A percentile compares a stretch with the other conserved stretches of the same genome.
Conservation (phyloP, 2,888 invertebrate genomes). For the Venusia cambrica region DNA sequence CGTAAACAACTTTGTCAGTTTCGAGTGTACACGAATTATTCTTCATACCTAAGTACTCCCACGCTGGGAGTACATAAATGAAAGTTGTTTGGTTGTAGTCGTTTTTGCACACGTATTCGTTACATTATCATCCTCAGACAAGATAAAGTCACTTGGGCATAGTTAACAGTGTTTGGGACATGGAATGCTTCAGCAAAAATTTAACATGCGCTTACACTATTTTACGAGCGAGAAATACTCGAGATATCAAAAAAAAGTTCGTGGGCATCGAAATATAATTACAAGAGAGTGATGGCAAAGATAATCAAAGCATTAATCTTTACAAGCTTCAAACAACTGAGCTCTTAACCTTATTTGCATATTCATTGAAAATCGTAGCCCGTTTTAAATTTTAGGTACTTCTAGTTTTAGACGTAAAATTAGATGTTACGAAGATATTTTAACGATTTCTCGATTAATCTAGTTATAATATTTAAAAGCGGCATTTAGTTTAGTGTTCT, state of each 20-base stretch:
- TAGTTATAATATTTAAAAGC: slow-evolving; percentile 41
- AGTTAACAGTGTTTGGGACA: slow-evolving; percentile 52
- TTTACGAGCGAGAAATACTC: slow-evolving; percentile 33
- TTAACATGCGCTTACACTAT: slow-evolving; percentile 36
- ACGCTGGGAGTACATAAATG: slow-evolving; percentile 30
- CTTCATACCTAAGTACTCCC: slow-evolving; percentile 44
- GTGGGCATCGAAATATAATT: slow-evolving; percentile 38
- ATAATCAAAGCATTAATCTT: slow-evolving; percentile 47
- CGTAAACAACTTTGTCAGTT: slow-evolving; percentile 56
- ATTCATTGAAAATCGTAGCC: slow-evolving; percentile 62
- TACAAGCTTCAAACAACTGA: slow-evolving; percentile 48
- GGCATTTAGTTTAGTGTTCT: slow-evolving; percentile 40
- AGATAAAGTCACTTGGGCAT: slow-evolving; percentile 46
- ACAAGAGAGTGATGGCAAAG: slow-evolving; percentile 40
- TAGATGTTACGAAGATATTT: slow-evolving; percentile 44
- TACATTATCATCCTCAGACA: slow-evolving; percentile 35
- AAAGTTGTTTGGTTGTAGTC: slow-evolving; percentile 31
- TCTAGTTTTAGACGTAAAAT: slow-evolving; percentile 42
- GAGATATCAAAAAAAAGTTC: slow-evolving; percentile 33
- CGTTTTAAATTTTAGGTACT: slow-evolving; percentile 44
- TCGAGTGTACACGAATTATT: slow-evolving; percentile 52
- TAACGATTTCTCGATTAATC: slow-evolving; percentile 45
- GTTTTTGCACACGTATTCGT: slow-evolving; percentile 35
- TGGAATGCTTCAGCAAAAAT: slow-evolving; percentile 46
- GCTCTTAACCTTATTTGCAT: slow-evolving; percentile 57